Evolutionary conservation across 1,140 invertebrate species (phyloP), one percentile per base, ranked within the genome.

Genomic region (Drosophila arawakana): DNA sequence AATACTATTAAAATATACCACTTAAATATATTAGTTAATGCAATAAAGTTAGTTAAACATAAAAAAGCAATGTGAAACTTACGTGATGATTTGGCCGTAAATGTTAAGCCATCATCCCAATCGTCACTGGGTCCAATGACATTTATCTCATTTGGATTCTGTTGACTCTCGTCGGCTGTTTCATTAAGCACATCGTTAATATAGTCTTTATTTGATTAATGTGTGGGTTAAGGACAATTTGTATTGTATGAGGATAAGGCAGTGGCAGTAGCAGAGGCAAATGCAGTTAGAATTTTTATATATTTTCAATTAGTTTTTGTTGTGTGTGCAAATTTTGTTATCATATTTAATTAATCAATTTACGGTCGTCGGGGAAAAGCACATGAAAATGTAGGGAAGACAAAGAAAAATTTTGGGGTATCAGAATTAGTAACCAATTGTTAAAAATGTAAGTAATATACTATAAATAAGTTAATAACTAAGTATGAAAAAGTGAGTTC

Each of bases 21-120:
- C 37, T n/a, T 21, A 49, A 11, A 41, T 39, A 39, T 13, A 25
- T 57, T 41, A 21, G 35, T 57, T 41, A 39, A 71, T 50, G 68
- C 57, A 69, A 10, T 46, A 58, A 44, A 57, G 41, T 55, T 52
- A 63, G 37, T 39, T 43, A 65, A 54, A 39, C 49, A 61, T 43
- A 50, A 8, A 62, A 18, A 65, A 43, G 59, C 44, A 3, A 6
- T 46, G 25, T 59, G 50, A 50, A 93, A 95, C 95, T 95, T 95
- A 97, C 96, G 95, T 90, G 95, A 95, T 90, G 95, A 95, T 93
- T 96, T 96, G 49, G 96, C 96, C 74, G 96, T 97, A 92, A 97
- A 97, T 75, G 96, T 97, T 76, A 97, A 97, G 80, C 96, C 96
- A 88, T 95, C 96, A 90, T 97, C 97, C 95, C 95, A 96, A 79